These are phyloP conservation scores for Urosaurus nigricauda DNA, from an alignment of 2,797 vertebrate species.

Conservation along the genomic window DNA sequence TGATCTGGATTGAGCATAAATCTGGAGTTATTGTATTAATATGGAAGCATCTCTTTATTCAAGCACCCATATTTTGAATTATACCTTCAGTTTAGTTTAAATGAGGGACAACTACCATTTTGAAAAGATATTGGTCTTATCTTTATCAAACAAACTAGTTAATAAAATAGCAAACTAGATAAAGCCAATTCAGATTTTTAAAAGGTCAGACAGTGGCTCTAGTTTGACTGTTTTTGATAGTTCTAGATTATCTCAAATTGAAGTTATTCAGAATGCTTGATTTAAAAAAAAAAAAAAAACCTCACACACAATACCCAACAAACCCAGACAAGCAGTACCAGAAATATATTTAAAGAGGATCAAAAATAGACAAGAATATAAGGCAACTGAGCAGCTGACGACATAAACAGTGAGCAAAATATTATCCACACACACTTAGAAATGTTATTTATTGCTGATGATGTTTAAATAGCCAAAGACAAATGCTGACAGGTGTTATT, in stretches of 20 bases:
- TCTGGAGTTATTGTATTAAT: not conserved
- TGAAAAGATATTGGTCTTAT: not conserved
- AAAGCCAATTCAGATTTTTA: not conserved
- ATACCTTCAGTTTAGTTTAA: not conserved
- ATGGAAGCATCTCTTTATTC: not conserved
- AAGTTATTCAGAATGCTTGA: conserved; percentile 19
- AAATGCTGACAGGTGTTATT: not conserved
- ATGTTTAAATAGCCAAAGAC: conserved; percentile 1
- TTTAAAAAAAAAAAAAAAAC: conserved; percentile 15
- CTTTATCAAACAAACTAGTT: not conserved
- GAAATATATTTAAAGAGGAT: conserved; percentile 20
- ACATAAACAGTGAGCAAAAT: conserved; percentile 10
- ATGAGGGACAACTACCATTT: not conserved
- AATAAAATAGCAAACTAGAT: not conserved
- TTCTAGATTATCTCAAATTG: conserved; percentile 22
- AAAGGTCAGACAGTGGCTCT: conserved; percentile 10
- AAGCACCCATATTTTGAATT: not conserved
- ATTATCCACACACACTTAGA: not conserved
- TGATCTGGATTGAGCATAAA: not conserved
- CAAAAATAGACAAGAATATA: conserved; percentile 27
- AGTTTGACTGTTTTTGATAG: conserved; percentile 1
- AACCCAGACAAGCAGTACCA: conserved; percentile 4
- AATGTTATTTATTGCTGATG: not conserved
- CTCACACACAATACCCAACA: not conserved
- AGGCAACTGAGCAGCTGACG: conserved; percentile 22